Percentiles rank a stretch among this genome's conserved stretches.
These are phyloP conservation scores for Lepidostoma basale DNA, from an alignment of 1,140 invertebrate genomes.

Conservation along the genomic window DNA sequence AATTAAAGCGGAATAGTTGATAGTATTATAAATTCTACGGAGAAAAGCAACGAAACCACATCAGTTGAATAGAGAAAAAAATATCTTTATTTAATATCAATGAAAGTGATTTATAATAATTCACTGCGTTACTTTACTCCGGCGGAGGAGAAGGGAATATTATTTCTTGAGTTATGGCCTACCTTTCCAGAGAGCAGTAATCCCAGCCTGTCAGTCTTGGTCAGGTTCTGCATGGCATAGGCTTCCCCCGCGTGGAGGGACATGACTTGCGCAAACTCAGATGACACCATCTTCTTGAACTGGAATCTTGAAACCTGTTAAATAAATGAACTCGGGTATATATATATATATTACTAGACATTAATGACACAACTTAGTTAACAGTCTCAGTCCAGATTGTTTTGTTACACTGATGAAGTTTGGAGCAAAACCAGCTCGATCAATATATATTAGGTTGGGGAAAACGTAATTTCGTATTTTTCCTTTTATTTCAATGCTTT, in stretches of 20 bases:
- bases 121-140: too few species aligned
- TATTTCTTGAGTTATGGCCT: conserved; percentile 29
- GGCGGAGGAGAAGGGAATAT: too few species aligned
- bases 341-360: too few species aligned
- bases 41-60: neutral
- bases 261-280: conserved; percentile 83
- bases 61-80: neutral
- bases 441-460: too few species aligned
- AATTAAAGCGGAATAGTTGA: too few species aligned
- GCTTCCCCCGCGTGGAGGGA: conserved; percentile 84
- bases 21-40: too few species aligned
- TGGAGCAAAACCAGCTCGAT: too few species aligned
- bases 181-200: conserved; percentile 80
- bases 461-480: conserved; percentile 16
- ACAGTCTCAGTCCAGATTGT: too few species aligned
- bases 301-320: conserved; percentile 73
- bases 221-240: conserved; percentile 87
- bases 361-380: too few species aligned
- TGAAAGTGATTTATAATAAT: too few species aligned
- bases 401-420: too few species aligned
- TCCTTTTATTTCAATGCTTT: neutral
- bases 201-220: conserved; percentile 80
- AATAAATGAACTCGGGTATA: conserved; percentile 1
- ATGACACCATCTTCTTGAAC: conserved; percentile 80
- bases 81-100: too few species aligned